Conservation (phyloP, 2,888 invertebrate genomes). For the Agriopis marginaria region DNA sequence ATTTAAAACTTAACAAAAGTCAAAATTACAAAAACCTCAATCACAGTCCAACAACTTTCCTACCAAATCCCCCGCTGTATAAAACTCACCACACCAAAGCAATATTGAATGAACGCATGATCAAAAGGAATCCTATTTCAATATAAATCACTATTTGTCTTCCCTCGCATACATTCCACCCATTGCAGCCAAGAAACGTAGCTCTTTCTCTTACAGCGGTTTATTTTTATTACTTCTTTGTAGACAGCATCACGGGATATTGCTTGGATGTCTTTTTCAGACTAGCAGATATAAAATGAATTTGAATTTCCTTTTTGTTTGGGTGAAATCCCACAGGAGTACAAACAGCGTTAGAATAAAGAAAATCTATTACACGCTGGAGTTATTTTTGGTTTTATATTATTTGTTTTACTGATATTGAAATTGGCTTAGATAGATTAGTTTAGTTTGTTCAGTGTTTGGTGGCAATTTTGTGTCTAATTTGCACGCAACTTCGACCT, state of each 20-base stretch:
- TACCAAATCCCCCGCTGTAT: slow-evolving; percentile 1
- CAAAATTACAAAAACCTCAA: too few relatives aligned
- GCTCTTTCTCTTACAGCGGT: slow-evolving; percentile 24
- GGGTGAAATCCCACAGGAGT: slow-evolving; percentile 16
- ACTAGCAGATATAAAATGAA: slow-evolving; percentile 34
- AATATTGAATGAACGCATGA: slow-evolving; percentile 62
- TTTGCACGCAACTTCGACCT: too few relatives aligned
- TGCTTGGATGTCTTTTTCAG: slow-evolving; percentile 32
- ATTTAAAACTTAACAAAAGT: too few relatives aligned
- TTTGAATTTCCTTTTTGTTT: slow-evolving; percentile 35
- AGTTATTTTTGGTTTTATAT: slow-evolving; percentile 6
- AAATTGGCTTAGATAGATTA: neutral
- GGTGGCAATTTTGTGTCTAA: too few relatives aligned
- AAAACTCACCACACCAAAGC: slow-evolving; percentile 60
- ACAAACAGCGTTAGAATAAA: slow-evolving; percentile 21
- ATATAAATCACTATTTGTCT: slow-evolving; percentile 66
- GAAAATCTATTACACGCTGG: slow-evolving; percentile 23
- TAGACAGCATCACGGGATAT: slow-evolving; percentile 30
- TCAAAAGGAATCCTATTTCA: slow-evolving; percentile 61
- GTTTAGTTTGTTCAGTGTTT: too few relatives aligned
- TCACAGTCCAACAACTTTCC: neutral
- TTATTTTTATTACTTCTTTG: slow-evolving; percentile 43
- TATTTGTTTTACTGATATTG: neutral
- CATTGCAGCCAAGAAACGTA: slow-evolving; percentile 43
- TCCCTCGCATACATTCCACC: slow-evolving; percentile 55